Percentiles rank a stretch among this genome's conserved stretches.
Evolutionary conservation across 2,797 vertebrate genomes (phyloP).

Genomic region (Myotis findleyi): DNA sequence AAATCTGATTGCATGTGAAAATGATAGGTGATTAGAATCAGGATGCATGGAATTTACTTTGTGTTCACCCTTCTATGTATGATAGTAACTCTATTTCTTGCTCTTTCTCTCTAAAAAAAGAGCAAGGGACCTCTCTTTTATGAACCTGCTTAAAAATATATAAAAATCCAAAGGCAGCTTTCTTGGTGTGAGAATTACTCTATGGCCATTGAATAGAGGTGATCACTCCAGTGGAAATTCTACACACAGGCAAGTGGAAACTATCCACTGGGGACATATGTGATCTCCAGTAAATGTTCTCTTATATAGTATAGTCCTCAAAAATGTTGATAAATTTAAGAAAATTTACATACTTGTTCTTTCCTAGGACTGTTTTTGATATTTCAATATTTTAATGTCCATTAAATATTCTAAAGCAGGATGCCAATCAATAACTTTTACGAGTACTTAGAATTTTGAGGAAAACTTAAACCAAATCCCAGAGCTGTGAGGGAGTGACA

Average conservation of each 20-base stretch:
- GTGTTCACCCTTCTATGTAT: neutral
- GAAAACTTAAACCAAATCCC: neutral
- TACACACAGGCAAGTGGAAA: neutral
- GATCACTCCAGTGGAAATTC: neutral
- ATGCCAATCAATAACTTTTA: neutral
- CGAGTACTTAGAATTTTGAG: neutral
- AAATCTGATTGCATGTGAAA: neutral
- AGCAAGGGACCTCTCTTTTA: neutral
- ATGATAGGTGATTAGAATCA: neutral
- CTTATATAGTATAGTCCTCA: neutral
- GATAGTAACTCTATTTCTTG: slow-evolving; percentile 4
- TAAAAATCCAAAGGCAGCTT: slow-evolving; percentile 9
- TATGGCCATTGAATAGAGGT: neutral
- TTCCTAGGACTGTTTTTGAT: neutral
- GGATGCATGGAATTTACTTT: neutral
- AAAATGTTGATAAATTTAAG: neutral
- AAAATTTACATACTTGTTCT: neutral
- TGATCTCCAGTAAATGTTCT: neutral
- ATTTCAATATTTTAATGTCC: neutral
- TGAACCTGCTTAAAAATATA: slow-evolving; percentile 46
- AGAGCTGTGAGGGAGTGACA: neutral
- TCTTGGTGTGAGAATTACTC: neutral
- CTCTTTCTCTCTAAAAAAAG: neutral
- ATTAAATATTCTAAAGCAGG: slow-evolving; percentile 17
- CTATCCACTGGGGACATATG: neutral